Percentiles rank a stretch among this genome's conserved stretches.
These are phyloP conservation scores for Hybos culiciformis DNA, from an alignment of 2,888 invertebrate genomes.

Conservation along the genomic window DNA sequence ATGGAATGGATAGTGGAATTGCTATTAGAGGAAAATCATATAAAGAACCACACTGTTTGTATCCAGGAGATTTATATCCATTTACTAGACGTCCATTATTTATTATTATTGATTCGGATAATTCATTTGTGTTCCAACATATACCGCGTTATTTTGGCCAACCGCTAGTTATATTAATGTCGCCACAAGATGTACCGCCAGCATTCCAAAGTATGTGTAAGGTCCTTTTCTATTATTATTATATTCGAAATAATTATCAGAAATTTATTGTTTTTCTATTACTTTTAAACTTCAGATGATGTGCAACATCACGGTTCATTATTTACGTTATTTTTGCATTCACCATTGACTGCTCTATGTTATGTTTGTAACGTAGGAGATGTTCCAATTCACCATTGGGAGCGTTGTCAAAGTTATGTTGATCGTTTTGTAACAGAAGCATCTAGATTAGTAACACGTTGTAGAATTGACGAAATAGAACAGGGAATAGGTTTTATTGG, in stretches of 20 bases:
- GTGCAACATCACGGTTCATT: constrained; percentile 78
- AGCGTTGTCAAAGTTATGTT: constrained; percentile 73
- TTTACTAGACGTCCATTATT: constrained; percentile 87
- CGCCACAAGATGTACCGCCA: constrained; percentile 78
- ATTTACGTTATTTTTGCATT: constrained; percentile 90
- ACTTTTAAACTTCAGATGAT: constrained; percentile 39
- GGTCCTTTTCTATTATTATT: not conserved
- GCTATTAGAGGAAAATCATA: constrained; percentile 34
- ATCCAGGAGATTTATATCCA: constrained; percentile 87
- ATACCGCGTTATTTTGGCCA: constrained; percentile 87
- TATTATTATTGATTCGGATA: constrained; percentile 89
- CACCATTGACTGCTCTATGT: constrained; percentile 84
- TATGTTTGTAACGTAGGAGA: constrained; percentile 79
- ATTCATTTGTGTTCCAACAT: constrained; percentile 83
- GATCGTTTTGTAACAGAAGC: constrained; percentile 85
- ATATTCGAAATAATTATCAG: not conserved
- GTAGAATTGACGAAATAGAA: constrained; percentile 58
- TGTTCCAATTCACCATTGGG: constrained; percentile 78
- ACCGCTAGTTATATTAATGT: constrained; percentile 84
- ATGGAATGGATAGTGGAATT: constrained; percentile 39
- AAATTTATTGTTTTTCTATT: constrained; percentile 11
- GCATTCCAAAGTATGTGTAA: constrained; percentile 55
- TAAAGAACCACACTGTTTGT: constrained; percentile 66
- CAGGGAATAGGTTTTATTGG: constrained; percentile 37
- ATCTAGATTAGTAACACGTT: constrained; percentile 64